Percentiles rank a stretch among this genome's conserved stretches.
These are phyloP conservation scores for Rhincodon typus DNA, from an alignment of 2,797 vertebrate species.

Conservation along the genomic window DNA sequence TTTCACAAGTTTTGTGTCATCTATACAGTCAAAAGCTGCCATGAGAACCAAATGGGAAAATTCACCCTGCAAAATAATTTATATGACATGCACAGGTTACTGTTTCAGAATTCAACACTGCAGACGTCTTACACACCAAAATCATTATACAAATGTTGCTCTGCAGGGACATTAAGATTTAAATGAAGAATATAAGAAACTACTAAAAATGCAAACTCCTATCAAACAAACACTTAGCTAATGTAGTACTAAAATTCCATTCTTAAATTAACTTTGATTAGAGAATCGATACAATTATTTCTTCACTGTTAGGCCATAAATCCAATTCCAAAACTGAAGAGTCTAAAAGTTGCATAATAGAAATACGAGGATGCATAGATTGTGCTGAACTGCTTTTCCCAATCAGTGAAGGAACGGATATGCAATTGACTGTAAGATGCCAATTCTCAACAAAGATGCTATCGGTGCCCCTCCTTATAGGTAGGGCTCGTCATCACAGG, in stretches of 20 bases:
- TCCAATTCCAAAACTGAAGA: neutral
- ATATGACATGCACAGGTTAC: neutral
- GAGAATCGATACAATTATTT: neutral
- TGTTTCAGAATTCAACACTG: neutral
- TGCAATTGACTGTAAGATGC: neutral
- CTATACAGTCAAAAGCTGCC: slow-evolving; percentile 89
- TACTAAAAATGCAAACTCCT: neutral
- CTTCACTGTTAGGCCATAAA: neutral
- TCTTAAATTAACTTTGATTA: neutral
- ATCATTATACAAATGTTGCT: neutral
- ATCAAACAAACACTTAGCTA: neutral
- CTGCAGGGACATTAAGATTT: neutral
- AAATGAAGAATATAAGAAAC: neutral
- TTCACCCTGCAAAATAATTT: slow-evolving; percentile 69
- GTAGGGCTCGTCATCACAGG: neutral
- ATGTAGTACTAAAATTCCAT: neutral
- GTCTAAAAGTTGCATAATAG: neutral
- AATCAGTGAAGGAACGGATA: no score
- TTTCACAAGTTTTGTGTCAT: slow-evolving; percentile 91
- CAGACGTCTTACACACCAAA: neutral
- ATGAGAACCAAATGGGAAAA: slow-evolving; percentile 83
- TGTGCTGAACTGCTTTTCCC: neutral
- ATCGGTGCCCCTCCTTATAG: neutral
- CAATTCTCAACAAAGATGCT: neutral
- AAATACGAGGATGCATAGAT: neutral